Base-by-base conservation (phyloP, 2,797 vertebrate species). In the Tenualosa thibaudeaui region DNA sequence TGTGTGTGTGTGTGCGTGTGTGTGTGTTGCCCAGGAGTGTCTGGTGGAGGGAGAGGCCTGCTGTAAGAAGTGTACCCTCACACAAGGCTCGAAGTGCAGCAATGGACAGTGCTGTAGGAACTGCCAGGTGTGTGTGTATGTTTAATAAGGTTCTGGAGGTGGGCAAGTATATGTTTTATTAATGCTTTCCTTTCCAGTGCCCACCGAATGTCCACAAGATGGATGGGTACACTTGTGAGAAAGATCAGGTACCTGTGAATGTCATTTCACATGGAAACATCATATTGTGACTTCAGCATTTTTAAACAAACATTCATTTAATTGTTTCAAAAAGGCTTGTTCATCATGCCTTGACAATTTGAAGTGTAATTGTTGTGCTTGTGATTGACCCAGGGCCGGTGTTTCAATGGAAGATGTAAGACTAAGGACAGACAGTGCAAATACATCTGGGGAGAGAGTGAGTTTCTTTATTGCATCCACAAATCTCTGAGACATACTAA, bases 381-480 rank as follows among this genome's bases (percentile, higher is more conserved):
- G 12, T 26, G 90, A 4, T 88, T 81, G 92, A 87, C 58, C 58
- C 92, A 99, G 98, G 98, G 98, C 50, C 97, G 98, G 91, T 99
- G 98, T 93, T 98, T 98, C 93, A 98, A 97, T 87, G 98, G 98
- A 90, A 95, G 96, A 85, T 99, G 98, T 90, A 99, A 98, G 96
- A 99, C 98, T 86, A 98, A 98, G 93, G 98, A 99, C 90, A 95
- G 97, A 84, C 98, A 99, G 90, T 99, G 98, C 95, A 99, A 99
- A 93, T 99, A 98, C 93, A 94, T 99, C 86, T 99, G 98, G 98
- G 98, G 98, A 92, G 97, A 99, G 93, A 98, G 98, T 99, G 93
- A 97, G 98, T 97, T 87, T n/a, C 15, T 71, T 40, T 15, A 22
- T 3, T 19, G 6, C 0, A 7, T 22, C 15, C 17, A 13, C 13